Evolutionary conservation across 2,888 invertebrate species (phyloP), one percentile per base, ranked within the genome.

Genomic region (Andrena bucephala): DNA sequence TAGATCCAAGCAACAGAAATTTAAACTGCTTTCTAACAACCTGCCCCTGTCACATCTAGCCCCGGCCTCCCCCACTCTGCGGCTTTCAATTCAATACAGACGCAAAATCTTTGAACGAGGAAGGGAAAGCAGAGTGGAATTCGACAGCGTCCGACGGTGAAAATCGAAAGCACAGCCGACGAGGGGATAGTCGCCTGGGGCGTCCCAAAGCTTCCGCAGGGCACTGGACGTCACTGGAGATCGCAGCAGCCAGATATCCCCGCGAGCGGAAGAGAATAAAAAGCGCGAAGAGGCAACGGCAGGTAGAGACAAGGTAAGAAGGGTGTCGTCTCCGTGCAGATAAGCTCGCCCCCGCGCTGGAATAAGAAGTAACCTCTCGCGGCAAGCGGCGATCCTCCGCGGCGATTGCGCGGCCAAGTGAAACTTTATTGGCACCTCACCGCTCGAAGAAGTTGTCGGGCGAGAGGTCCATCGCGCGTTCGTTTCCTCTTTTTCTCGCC

Each of bases 341-440:
- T 86, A 86, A 88, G 83, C 70, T 70, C 77, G 78, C 83, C 77
- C 79, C 87, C 83, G 70, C 79, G 60, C 31, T 27, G 42, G 62
- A 87, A 79, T 88, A 84, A 87, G 84, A 87, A 87, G 84, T 76
- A 77, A 84, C 85, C 57, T 57, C 62, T 57, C 62, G 63, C 60
- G 68, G 59, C 84, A 72, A 74, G 62, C 24, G 69, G 77, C 80
- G 87, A 87, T 87, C 76, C 72, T 83, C 20, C 48, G 33, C n/a
- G 69, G 63, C 74, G 87, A 87, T 87, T 85, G 76, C 77, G 62
- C 75, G 27, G 67, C 72, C 52, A 67, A 73, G 82, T 79, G 79
- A 78, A 84, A 84, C 75, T 85, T 85, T 85, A 85, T 84, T 73
- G 85, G 81, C 85, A 76, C 77, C 78, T 81, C 68, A 24, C 63